These are phyloP conservation scores for Lapara coniferarum DNA, from an alignment of 2,888 invertebrate species.

Conservation along the genomic window DNA sequence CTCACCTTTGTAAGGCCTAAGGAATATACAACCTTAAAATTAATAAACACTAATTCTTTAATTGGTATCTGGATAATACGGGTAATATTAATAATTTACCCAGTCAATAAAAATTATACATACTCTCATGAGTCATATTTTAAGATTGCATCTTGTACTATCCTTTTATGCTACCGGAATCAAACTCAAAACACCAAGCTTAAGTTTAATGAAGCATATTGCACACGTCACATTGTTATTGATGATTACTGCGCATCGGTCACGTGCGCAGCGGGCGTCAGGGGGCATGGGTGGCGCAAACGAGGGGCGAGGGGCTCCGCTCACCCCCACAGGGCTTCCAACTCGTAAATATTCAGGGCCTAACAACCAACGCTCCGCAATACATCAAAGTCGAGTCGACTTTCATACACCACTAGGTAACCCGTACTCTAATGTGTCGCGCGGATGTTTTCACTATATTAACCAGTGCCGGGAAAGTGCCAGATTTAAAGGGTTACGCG, in stretches of 20 bases:
- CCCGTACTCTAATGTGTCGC: constrained; percentile 44
- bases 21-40: too few species aligned
- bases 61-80: too few species aligned
- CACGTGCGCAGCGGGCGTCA: constrained; percentile 42
- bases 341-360: constrained; percentile 76
- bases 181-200: too few species aligned
- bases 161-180: too few species aligned
- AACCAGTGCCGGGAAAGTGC: constrained; percentile 33
- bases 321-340: constrained; percentile 48
- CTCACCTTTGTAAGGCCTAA: too few species aligned
- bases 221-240: constrained; percentile 46
- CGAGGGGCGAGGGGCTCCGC: constrained; percentile 44
- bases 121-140: too few species aligned
- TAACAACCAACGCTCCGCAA: constrained; percentile 61
- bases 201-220: constrained; percentile 64
- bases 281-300: constrained; percentile 35
- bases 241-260: constrained; percentile 19
- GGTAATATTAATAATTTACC: too few species aligned
- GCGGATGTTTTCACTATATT: constrained; percentile 50
- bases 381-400: constrained; percentile 71
- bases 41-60: too few species aligned
- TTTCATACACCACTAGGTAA: constrained; percentile 49
- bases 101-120: too few species aligned
- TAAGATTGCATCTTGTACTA: too few species aligned
- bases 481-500: constrained; percentile 37